These are phyloP conservation scores for Ictalurus punctatus DNA, from an alignment of 2,113 vertebrate species.

Conservation along the genomic window DNA sequence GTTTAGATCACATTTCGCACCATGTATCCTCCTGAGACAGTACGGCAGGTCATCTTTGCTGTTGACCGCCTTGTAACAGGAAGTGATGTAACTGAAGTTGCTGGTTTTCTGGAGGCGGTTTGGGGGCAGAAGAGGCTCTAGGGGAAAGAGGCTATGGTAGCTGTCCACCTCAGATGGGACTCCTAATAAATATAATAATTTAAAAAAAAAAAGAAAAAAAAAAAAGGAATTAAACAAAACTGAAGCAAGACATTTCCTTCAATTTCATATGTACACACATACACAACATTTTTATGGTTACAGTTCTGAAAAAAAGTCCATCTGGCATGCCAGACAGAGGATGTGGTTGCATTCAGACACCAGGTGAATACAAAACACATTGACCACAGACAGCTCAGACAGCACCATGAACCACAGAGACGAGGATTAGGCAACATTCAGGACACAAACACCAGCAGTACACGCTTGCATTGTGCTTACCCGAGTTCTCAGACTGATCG, in stretches of 20 bases:
- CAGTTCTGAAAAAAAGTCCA: not conserved
- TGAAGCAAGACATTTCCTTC: not conserved
- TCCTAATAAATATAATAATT: constrained; percentile 66
- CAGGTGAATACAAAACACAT: constrained; percentile 30
- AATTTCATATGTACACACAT: not conserved
- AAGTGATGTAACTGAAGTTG: constrained; percentile 98
- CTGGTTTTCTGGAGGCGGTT: constrained; percentile 98
- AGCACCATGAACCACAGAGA: constrained; percentile 4
- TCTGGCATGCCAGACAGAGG: not conserved
- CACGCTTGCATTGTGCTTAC: constrained; percentile 69
- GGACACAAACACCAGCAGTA: not conserved
- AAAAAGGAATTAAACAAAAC: not conserved
- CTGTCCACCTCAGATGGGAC: constrained; percentile 97
- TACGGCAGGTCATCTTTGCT: constrained; percentile 98
- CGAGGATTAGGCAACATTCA: not conserved
- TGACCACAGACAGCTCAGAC: constrained; percentile 46
- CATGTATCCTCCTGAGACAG: constrained; percentile 98
- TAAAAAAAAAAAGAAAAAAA: not conserved
- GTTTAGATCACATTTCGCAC: constrained; percentile 68
- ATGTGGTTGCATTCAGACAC: constrained; percentile 42
- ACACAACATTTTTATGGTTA: not conserved
- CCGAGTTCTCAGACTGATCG: constrained; percentile 96
- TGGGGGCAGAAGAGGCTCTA: constrained; percentile 92
- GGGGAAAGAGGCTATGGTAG: constrained; percentile 97
- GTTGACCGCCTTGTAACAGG: constrained; percentile 98